A percentile compares a stretch with the other conserved stretches of the same genome.
phyloP scores from a whole-genome alignment of 2,113 vertebrate species.

The Burhinus bistriatus region DNA sequence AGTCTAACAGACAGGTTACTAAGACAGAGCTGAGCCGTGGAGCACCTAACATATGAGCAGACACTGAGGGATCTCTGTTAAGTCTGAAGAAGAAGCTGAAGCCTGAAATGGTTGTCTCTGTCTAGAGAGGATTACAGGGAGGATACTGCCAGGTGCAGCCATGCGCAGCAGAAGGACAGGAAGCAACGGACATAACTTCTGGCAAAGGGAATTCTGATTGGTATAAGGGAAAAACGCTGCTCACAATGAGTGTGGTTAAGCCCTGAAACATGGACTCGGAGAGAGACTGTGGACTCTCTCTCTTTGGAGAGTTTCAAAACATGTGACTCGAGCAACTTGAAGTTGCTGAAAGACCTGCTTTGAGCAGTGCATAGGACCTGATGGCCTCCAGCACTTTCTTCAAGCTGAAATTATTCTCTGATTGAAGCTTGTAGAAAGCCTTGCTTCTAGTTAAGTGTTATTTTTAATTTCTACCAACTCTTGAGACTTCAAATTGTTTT shows the following conservation, averaged over 20 bases:
- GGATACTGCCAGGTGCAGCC: neutral
- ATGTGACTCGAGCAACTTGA: neutral
- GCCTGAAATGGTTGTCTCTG: neutral
- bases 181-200: neutral
- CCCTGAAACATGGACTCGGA: neutral
- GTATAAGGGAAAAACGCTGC: neutral
- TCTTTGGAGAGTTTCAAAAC: neutral
- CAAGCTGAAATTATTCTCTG: neutral
- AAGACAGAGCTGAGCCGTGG: neutral
- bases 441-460: neutral
- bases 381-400: neutral
- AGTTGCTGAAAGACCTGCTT: neutral
- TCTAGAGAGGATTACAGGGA: neutral
- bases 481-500: neutral
- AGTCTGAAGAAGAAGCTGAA: neutral
- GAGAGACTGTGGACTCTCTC: neutral
- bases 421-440: neutral
- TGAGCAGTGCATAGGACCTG: neutral
- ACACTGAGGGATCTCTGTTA: neutral
- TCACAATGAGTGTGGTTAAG: neutral
- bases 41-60: rapidly evolving
- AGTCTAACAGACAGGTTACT: neutral
- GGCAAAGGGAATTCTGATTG: neutral
- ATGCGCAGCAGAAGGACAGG: neutral
- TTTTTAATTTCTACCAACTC: neutral